Percentiles rank a stretch among this genome's conserved stretches.
Conservation (phyloP, 2,797 vertebrate genomes). For the Emys orbicularis region DNA sequence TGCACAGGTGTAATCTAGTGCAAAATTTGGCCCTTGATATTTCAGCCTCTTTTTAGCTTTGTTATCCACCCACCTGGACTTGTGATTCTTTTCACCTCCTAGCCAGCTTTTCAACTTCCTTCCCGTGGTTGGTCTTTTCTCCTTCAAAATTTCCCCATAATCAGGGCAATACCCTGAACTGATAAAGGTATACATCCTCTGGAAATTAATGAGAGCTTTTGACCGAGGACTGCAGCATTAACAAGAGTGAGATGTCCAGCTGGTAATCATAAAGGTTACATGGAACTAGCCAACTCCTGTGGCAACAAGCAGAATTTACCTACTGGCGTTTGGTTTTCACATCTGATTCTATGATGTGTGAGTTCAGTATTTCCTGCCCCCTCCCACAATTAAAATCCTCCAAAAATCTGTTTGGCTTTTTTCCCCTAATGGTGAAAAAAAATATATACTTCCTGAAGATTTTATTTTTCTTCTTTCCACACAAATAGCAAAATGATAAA, state of each 20-base stretch:
- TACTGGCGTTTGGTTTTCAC: background rate
- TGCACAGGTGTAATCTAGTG: background rate
- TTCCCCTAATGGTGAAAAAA: background rate
- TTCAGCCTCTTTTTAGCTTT: background rate
- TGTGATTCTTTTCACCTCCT: background rate
- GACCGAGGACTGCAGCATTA: background rate
- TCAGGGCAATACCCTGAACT: background rate
- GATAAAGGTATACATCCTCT: background rate
- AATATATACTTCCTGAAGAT: background rate
- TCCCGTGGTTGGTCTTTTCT: background rate
- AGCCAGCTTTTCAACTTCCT: background rate
- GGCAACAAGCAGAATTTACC: background rate
- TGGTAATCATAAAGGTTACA: background rate
- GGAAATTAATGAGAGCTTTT: background rate
- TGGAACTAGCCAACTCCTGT: background rate
- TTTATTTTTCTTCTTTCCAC: background rate
- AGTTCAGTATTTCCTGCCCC: background rate
- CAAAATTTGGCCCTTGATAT: background rate
- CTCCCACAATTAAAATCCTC: background rate
- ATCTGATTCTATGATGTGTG: fast-evolving
- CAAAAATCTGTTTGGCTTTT: background rate
- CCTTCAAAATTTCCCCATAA: background rate
- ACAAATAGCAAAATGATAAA: background rate
- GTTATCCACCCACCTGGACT: background rate
- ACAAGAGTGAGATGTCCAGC: background rate